Evolutionary conservation across 2,113 vertebrate genomes (phyloP), one percentile per base, ranked within the genome.

Genomic region (Symphodus melops): DNA sequence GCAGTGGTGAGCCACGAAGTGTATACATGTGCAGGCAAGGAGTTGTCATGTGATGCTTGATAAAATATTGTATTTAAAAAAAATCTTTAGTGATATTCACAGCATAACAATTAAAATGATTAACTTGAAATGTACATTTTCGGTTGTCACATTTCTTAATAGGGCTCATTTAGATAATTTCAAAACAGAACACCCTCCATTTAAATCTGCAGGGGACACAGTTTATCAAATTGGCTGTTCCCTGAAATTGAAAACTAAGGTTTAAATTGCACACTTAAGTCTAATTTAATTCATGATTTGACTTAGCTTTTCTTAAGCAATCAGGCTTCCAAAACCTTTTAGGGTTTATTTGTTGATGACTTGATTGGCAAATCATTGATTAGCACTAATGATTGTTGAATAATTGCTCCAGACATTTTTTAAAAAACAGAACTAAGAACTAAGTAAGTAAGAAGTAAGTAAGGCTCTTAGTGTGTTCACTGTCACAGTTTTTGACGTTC

Each of bases 141-240:
- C 48, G 61, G 9, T 1, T 17, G 77, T 60, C 63, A 42, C 62
- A 57, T 57, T 20, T 67, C 72, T 60, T 54, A 78, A n/a, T 65
- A 39, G 23, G 52, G 42, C 56, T 80, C 59, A 25, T 84, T 84
- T 83, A 68, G 74, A 78, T 59, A 13, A 79, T 72, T 82, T 77
- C 33, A 72, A 37, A 53, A 67, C 65, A 64, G 49, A 79, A 52
- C 52, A 54, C 28, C 68, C 68, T 58, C 33, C 39, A 78, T 28
- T 87, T 48, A 85, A 72, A 82, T 61, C 72, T 78, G 55, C 71
- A 66, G 62, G 81, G 52, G 63, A 72, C 33, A 57, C 60, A 49
- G 58, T 79, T 82, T 65, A 79, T 83, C 36, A 68, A 51, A 75
- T 48, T 39, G 49, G 72, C 49, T 19, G 25, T 9, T 54, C 16